Evolutionary conservation across 2,113 vertebrate species (phyloP).

Genomic region (Aspidoscelis tigris): DNA sequence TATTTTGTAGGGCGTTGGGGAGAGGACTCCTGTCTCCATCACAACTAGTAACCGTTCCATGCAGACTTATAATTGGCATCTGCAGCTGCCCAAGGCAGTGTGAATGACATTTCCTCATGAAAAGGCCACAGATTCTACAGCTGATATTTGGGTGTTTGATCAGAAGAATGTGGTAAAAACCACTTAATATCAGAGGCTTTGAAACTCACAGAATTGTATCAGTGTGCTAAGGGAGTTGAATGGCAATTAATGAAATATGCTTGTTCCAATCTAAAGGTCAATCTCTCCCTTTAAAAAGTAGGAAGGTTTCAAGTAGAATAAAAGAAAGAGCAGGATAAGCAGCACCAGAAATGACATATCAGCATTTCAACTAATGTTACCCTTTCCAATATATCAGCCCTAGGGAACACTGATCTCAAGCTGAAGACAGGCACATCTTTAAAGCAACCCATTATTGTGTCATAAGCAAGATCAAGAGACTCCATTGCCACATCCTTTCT

Average conservation of each 20-base stretch:
- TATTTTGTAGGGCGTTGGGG: neutral
- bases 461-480: neutral
- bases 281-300: neutral
- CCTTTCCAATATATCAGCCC: neutral
- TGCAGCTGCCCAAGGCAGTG: neutral
- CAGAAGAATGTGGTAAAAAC: neutral
- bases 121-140: neutral
- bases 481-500: neutral
- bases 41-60: neutral
- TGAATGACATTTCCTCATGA: neutral
- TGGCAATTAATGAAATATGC: conserved; percentile 17
- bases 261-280: conserved; percentile 11
- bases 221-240: neutral
- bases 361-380: neutral
- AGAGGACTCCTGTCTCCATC: neutral
- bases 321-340: neutral
- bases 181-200: neutral
- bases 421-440: neutral
- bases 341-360: neutral
- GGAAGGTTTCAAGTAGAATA: neutral
- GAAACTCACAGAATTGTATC: conserved; percentile 6
- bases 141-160: conserved; percentile 7
- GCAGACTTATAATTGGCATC: neutral
- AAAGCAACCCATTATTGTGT: neutral
- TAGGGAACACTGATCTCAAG: neutral